Evolutionary conservation across 2,113 vertebrate species (phyloP).

Genomic region (Bubo bubo): DNA sequence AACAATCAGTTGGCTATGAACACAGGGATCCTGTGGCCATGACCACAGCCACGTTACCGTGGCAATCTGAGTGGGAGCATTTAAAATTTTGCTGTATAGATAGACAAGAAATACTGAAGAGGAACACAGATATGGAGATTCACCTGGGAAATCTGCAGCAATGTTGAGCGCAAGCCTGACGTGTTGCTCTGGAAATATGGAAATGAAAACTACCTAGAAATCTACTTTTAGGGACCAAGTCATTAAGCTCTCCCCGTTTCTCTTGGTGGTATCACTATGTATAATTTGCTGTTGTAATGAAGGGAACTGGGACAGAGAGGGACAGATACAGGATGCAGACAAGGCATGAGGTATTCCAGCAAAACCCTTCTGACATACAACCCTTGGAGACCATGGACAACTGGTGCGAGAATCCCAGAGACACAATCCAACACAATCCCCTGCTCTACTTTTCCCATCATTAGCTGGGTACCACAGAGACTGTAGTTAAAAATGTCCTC

Average conservation of each 20-base stretch:
- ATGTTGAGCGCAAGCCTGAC: not conserved
- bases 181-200: not conserved
- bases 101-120: not conserved
- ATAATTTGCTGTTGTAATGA: not conserved
- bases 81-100: not conserved
- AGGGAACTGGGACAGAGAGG: not conserved
- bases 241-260: not conserved
- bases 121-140: not conserved
- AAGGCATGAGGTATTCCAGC: not conserved
- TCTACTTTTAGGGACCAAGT: not conserved
- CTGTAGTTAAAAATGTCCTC: slow-evolving; percentile 4
- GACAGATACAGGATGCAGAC: not conserved
- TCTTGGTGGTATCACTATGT: not conserved
- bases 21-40: not conserved
- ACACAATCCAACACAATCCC: not conserved
- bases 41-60: not conserved
- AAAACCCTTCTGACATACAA: not conserved
- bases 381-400: not conserved
- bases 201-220: not conserved
- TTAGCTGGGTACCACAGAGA: not conserved
- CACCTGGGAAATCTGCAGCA: not conserved
- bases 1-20: not conserved
- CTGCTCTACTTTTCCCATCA: not conserved
- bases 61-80: not conserved
- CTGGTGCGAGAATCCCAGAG: not conserved